phyloP scores from a whole-genome alignment of 1,140 invertebrate genomes.

The Matsumurasca onukii region DNA sequence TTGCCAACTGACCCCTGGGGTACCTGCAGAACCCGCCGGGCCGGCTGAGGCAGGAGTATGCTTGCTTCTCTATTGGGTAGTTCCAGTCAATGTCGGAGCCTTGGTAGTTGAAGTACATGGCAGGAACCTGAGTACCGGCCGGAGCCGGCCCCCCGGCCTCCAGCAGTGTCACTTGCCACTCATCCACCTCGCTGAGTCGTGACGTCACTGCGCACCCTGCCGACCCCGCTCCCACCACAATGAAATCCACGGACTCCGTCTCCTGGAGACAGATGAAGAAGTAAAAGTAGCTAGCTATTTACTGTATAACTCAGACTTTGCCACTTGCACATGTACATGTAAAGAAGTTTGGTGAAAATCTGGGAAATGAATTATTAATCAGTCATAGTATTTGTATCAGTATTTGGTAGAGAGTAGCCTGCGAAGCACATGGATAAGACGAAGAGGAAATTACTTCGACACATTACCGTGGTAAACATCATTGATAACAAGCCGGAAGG shows the following conservation, averaged over 20 bases:
- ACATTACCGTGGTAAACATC: too few species aligned
- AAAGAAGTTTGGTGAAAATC: not conserved
- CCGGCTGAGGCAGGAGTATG: constrained; percentile 73
- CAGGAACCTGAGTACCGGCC: constrained; percentile 75
- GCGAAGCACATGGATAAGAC: not conserved
- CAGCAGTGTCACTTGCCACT: constrained; percentile 52
- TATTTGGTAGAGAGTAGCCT: not conserved
- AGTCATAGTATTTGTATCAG: not conserved
- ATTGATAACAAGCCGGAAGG: too few species aligned
- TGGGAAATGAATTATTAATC: not conserved
- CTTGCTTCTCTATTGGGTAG: constrained; percentile 80
- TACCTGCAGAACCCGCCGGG: constrained; percentile 45
- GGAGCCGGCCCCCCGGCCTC: constrained; percentile 60
- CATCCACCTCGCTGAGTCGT: constrained; percentile 52
- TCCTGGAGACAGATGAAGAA: constrained; percentile 38
- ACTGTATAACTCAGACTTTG: not conserved
- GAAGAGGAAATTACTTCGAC: not conserved
- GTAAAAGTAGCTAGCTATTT: not conserved
- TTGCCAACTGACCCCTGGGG: constrained; percentile 15
- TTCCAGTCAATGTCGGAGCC: constrained; percentile 82
- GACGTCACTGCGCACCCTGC: constrained; percentile 58
- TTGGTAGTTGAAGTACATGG: constrained; percentile 78
- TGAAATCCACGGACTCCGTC: constrained; percentile 67
- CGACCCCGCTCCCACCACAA: constrained; percentile 61
- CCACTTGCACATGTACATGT: not conserved